These are phyloP conservation scores for Limonius californicus DNA, from an alignment of 1,140 invertebrate species.

Conservation along the genomic window DNA sequence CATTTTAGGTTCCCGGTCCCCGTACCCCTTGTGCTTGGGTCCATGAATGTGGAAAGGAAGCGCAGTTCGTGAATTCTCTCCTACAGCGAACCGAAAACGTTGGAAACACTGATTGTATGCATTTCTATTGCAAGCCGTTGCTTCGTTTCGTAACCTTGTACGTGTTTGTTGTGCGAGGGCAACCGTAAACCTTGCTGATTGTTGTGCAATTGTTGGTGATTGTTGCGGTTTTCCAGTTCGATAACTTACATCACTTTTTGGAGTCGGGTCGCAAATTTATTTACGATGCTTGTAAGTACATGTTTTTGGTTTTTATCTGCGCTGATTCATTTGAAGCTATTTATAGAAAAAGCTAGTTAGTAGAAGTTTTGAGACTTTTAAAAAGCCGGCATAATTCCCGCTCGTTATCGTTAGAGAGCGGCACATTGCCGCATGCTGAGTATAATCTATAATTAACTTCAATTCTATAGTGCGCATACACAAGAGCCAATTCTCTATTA, in stretches of 20 bases:
- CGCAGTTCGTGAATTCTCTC: background rate
- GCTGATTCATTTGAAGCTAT: too few relatives aligned
- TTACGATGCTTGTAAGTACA: background rate
- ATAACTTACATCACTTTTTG: background rate
- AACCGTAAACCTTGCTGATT: too few relatives aligned
- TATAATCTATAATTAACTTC: too few relatives aligned
- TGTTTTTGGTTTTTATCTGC: too few relatives aligned
- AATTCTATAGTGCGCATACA: too few relatives aligned
- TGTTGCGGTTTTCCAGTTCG: background rate
- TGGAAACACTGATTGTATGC: background rate
- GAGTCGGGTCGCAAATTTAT: background rate
- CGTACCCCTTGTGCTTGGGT: conserved; percentile 3
- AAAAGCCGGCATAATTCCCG: too few relatives aligned
- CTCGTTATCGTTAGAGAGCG: too few relatives aligned
- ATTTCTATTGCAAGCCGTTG: background rate
- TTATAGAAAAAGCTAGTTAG: too few relatives aligned
- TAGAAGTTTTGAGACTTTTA: too few relatives aligned
- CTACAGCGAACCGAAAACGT: background rate
- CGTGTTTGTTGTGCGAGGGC: background rate
- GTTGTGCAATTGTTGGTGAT: background rate
- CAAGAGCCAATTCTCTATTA: too few relatives aligned
- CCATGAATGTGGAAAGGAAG: background rate
- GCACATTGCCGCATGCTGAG: too few relatives aligned
- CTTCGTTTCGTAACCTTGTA: background rate
- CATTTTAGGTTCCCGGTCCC: background rate